These are phyloP conservation scores for Zaprionus capensis DNA, from an alignment of 1,140 invertebrate genomes.

Conservation along the genomic window DNA sequence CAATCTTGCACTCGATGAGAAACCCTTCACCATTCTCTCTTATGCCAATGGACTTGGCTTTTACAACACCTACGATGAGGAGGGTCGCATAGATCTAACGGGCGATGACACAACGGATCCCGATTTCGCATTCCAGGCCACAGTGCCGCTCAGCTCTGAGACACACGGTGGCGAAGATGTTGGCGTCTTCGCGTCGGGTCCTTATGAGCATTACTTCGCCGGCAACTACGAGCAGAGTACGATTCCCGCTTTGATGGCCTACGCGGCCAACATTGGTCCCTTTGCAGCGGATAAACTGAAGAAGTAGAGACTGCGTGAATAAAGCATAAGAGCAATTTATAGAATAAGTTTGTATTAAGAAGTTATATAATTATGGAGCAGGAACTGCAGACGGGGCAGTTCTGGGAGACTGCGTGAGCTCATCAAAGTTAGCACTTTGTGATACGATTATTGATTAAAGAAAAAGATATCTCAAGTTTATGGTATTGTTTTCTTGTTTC, in stretches of 20 bases:
- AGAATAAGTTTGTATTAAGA: constrained; percentile 11
- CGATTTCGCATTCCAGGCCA: constrained; percentile 84
- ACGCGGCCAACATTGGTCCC: constrained; percentile 85
- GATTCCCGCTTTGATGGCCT: constrained; percentile 88
- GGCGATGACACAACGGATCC: constrained; percentile 50
- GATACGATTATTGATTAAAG: background rate
- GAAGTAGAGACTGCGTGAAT: constrained; percentile 29
- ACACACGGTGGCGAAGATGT: constrained; percentile 90
- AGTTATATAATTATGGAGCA: background rate
- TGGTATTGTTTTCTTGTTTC: constrained; percentile 3
- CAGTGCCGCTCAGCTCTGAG: constrained; percentile 86
- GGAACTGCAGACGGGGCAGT: background rate
- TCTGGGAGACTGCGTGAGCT: background rate
- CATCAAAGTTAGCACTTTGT: background rate
- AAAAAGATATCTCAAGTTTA: constrained; percentile 1
- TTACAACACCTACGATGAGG: constrained; percentile 57
- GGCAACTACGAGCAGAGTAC: constrained; percentile 87
- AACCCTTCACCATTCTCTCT: constrained; percentile 89
- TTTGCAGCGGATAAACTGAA: constrained; percentile 59
- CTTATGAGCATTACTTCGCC: constrained; percentile 87
- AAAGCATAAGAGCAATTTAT: constrained; percentile 4
- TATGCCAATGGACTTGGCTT: constrained; percentile 90
- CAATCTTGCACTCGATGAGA: constrained; percentile 78
- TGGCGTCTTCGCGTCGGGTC: constrained; percentile 87
- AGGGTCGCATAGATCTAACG: constrained; percentile 62